These are phyloP conservation scores for Gastracanthus pulcherrimus DNA, from an alignment of 2,888 invertebrate species.

Conservation along the genomic window DNA sequence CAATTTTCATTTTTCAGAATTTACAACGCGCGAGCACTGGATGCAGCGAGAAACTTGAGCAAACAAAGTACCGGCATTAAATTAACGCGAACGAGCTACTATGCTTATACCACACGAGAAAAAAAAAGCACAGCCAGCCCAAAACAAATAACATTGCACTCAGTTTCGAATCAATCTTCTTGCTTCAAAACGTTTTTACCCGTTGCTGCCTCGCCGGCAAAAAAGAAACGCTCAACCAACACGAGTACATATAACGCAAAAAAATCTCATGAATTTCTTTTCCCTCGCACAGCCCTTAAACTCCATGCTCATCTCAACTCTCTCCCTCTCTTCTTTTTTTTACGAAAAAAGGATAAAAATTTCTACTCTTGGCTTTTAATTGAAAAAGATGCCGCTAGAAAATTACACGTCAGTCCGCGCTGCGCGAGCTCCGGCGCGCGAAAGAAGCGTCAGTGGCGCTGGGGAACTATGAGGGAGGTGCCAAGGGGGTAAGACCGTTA, in stretches of 20 bases:
- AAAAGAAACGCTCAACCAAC: too few species aligned
- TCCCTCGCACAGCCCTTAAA: not conserved
- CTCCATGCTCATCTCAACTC: not conserved
- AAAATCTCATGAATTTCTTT: too few species aligned
- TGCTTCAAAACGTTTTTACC: too few species aligned
- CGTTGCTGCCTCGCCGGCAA: too few species aligned
- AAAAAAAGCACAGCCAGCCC: too few species aligned
- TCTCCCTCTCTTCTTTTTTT: not conserved
- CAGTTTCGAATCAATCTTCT: too few species aligned
- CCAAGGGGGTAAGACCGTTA: conserved; percentile 58
- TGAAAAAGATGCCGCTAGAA: conserved; percentile 43
- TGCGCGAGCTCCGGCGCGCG: too few species aligned
- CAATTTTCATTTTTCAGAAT: conserved; percentile 49
- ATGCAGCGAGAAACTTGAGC: conserved; percentile 4
- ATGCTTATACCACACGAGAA: not conserved
- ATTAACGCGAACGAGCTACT: not conserved
- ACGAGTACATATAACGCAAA: too few species aligned
- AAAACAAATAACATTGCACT: too few species aligned
- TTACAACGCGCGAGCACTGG: not conserved
- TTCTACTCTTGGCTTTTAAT: conserved; percentile 39
- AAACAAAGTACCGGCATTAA: conserved; percentile 28
- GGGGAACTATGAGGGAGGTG: conserved; percentile 27
- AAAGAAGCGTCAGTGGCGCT: too few species aligned
- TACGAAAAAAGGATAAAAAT: not conserved
- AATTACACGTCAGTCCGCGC: conserved; percentile 34